phyloP scores from a whole-genome alignment of 2,797 vertebrate species.

The Mus spretus region DNA sequence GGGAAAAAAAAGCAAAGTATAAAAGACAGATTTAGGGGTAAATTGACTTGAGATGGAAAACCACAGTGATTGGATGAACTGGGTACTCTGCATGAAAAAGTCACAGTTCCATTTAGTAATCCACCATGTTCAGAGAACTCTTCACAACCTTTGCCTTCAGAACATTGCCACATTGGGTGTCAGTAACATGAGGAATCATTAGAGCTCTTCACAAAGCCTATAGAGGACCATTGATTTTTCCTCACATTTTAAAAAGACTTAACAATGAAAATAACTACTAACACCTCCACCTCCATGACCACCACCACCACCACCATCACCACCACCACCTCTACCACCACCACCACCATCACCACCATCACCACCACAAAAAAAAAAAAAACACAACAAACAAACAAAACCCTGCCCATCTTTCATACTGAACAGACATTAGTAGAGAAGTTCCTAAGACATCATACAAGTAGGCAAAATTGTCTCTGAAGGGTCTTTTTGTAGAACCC shows the following conservation, averaged over 20 bases:
- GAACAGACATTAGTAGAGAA: background rate
- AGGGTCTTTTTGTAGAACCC: background rate
- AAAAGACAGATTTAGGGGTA: background rate
- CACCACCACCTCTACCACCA: background rate
- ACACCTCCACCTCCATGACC: background rate
- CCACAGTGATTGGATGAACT: background rate
- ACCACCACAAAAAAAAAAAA: background rate
- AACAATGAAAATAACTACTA: background rate
- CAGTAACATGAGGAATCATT: background rate
- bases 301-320: background rate
- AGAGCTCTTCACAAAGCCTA: background rate
- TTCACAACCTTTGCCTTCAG: background rate
- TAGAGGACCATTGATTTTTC: background rate
- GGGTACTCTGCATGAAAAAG: background rate
- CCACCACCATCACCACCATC: background rate
- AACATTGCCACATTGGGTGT: background rate
- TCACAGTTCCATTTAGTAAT: background rate
- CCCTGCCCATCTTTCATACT: background rate
- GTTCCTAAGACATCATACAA: background rate
- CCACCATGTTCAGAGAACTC: background rate
- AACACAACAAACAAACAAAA: background rate
- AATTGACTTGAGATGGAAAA: background rate
- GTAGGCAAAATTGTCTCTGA: background rate
- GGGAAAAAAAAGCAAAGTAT: background rate
- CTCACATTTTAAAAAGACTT: background rate